Evolutionary conservation across 2,888 invertebrate species (phyloP).

Genomic region (Neocrepidodera transversa): DNA sequence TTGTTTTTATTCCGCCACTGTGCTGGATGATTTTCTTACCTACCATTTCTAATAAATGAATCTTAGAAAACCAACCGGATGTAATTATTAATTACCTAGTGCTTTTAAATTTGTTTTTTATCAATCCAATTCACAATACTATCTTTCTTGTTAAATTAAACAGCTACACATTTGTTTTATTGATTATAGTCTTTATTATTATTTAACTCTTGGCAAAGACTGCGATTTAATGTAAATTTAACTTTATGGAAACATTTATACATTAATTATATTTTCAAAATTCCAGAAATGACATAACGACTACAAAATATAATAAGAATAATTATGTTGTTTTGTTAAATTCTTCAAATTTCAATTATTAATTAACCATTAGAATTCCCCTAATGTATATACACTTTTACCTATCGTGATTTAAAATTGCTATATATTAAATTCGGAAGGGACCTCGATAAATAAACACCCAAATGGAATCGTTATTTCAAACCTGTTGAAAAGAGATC

Average conservation of each 20-base stretch:
- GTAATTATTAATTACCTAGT: neutral
- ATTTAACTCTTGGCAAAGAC: slow-evolving; percentile 6
- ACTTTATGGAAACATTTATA: neutral
- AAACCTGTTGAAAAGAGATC: neutral
- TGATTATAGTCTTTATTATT: slow-evolving; percentile 3
- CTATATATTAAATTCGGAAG: too few relatives aligned
- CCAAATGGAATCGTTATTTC: neutral
- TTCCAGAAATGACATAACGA: neutral
- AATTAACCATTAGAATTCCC: neutral
- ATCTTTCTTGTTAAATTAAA: neutral
- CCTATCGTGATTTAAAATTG: too few relatives aligned
- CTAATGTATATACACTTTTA: neutral
- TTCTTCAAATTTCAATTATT: neutral
- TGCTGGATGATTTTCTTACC: too few relatives aligned
- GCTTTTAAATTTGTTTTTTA: neutral
- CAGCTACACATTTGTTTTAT: too few relatives aligned
- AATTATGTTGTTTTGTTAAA: neutral
- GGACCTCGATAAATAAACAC: neutral
- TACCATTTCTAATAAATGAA: too few relatives aligned
- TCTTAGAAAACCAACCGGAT: too few relatives aligned
- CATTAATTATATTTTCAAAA: neutral
- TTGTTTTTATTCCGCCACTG: too few relatives aligned
- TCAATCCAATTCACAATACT: neutral
- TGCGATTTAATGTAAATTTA: neutral
- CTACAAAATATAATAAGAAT: neutral